A percentile compares a stretch with the other conserved stretches of the same genome.
Evolutionary conservation across 2,888 invertebrate species (phyloP).

Genomic region (Oligia fasciuncula): DNA sequence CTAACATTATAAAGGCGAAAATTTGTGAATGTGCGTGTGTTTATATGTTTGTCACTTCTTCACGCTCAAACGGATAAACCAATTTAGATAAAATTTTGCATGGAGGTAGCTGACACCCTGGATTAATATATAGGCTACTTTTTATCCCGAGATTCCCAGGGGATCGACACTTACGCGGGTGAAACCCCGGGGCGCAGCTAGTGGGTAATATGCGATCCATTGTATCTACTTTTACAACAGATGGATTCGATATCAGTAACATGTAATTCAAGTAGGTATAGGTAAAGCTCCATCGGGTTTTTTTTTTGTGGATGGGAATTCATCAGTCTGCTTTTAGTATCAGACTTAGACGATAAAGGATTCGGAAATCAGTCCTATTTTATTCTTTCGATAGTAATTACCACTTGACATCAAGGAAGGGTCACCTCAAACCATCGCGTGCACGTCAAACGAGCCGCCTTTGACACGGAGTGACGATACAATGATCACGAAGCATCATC

Average conservation of each 20-base stretch:
- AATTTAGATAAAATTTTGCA: too few species aligned
- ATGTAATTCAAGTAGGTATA: background rate
- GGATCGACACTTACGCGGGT: too few species aligned
- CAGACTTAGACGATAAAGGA: background rate
- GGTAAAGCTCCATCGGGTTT: background rate
- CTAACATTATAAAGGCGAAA: too few species aligned
- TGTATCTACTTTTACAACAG: background rate
- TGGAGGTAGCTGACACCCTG: too few species aligned
- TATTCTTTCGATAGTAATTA: background rate
- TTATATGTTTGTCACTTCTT: too few species aligned
- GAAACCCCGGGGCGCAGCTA: background rate
- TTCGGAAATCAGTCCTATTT: background rate
- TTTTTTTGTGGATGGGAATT: too few species aligned
- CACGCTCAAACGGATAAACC: too few species aligned
- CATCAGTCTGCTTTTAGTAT: too few species aligned
- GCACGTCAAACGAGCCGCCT: constrained; percentile 44
- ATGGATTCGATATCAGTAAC: background rate
- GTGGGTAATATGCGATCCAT: too few species aligned
- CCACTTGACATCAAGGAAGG: constrained; percentile 18
- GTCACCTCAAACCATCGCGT: constrained; percentile 42
- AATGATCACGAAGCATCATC: constrained; percentile 56
- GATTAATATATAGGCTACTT: too few species aligned
- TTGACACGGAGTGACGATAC: constrained; percentile 56
- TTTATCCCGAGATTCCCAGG: too few species aligned
- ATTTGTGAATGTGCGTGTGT: too few species aligned